Evolutionary conservation across 2,888 invertebrate species (phyloP), one percentile per base, ranked within the genome.

Genomic region (Nysson spinosus): DNA sequence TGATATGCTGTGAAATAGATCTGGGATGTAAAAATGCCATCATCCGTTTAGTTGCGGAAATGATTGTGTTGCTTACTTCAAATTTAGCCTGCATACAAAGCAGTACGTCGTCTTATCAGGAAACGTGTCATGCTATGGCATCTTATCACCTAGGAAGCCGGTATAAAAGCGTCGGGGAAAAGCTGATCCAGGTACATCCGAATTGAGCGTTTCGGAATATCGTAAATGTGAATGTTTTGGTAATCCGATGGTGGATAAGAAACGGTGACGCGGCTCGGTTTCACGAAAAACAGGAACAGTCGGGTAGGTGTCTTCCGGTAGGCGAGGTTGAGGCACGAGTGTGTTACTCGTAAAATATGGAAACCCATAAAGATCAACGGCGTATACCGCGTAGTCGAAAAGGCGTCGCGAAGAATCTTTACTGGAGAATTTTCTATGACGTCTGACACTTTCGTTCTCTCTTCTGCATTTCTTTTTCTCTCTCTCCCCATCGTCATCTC

Each of bases 261-360:
- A 20, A 24, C 42, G 57, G 66, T 58, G 51, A 54, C 43, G 39
- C 14, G 16, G 39, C 64, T 34, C 37, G 61, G 52, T 47, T 61
- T 37, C 51, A 50, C 51, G 63, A 64, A 64, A 71, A 71, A 49
- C 57, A n/a, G 55, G 74, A 69, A 74, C 73, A 75, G 69, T 72
- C 73, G 57, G 12, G 37, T 46, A 55, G 55, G 30, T 50, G 76
- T 55, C 72, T 47, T 26, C 26, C 44, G 52, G 51, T 60, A 16
- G 52, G 24, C 16, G 58, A 61, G 65, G 72, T n/a, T n/a, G 58
- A 72, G 54, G 69, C 50, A 43, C 40, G 51, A 49, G 57, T 64
- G 68, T 64, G 66, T 61, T 63, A 50, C 70, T 73, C 70, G 70
- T 76, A 73, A 75, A 75, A 75, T 76, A 77, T 75, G 70, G 68